Evolutionary conservation across 2,888 invertebrate genomes (phyloP), one percentile per base, ranked within the genome.

Genomic region (Oasisia sp.): DNA sequence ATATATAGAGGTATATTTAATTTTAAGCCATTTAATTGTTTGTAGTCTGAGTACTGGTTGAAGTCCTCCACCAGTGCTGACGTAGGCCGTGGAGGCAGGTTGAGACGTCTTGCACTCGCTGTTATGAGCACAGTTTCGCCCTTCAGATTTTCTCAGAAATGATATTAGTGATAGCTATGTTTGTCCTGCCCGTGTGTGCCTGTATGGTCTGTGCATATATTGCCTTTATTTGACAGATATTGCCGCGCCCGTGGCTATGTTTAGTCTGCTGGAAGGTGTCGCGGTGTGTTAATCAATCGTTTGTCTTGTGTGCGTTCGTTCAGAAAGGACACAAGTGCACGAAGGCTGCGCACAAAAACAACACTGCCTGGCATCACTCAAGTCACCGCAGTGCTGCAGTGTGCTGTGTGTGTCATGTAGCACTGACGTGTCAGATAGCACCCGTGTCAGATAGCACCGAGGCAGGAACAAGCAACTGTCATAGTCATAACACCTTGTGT

Each of bases 151-250:
- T 74, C 74, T 74, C 74, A 19, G 74, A 74, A 74, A 74, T 74
- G 74, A 74, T 74, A 74, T 74, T 74, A 74, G 74, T 12, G 74
- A 74, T 74, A 74, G n/a, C 74, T 74, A 74, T 74, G 27, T 74
- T 74, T 74, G 74, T 74, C 74, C 27, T 74, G 27, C 74, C 27
- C 7, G 74, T 0, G 74, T 74, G 3, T 27, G 14, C 74, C 7
- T n/a, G n/a, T n/a, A 74, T n/a, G 27, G 27, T 74, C 19, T 74
- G 27, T 74, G 74, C 74, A 74, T 74, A 74, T n/a, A 74, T 74
- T 74, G 74, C 74, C 74, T 74, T 74, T n/a, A 74, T 74, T 74
- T 74, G 74, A 74, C 74, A 74, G n/a, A 74, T n/a, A 74, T 19
- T 74, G 50, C 50, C 50, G 19, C 19, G 74, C n/a, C 19, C 2